Percentiles rank a stretch among this genome's conserved stretches.
Conservation (phyloP, 1,140 invertebrate species). For the Bombus pyrosoma region DNA sequence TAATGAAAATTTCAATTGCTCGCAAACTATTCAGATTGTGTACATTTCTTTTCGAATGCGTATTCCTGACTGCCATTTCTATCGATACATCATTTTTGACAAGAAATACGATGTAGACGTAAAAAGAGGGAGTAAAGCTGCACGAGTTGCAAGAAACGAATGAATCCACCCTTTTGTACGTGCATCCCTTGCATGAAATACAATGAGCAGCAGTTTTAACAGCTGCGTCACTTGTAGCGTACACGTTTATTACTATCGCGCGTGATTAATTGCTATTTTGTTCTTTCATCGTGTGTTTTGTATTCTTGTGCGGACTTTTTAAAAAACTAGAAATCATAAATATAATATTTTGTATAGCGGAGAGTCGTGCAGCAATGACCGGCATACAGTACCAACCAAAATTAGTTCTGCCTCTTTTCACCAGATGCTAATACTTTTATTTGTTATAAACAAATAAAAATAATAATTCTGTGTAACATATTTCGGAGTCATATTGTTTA, state of each 20-base stretch:
- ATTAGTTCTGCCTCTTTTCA: too few species aligned
- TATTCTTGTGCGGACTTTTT: not conserved
- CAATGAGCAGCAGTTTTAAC: conserved; percentile 39
- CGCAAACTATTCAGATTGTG: not conserved
- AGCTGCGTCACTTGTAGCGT: conserved; percentile 37
- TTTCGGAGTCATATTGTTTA: too few species aligned
- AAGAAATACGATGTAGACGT: conserved; percentile 7
- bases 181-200: not conserved
- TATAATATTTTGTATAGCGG: not conserved
- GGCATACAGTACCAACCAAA: too few species aligned
- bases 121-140: not conserved
- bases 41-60: not conserved
- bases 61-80: not conserved
- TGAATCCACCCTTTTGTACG: conserved; percentile 31
- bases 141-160: conserved; percentile 11
- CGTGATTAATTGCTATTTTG: conserved; percentile 11
- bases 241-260: conserved; percentile 37
- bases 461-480: too few species aligned
- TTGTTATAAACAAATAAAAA: too few species aligned
- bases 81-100: conserved; percentile 39
- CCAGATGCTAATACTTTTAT: too few species aligned
- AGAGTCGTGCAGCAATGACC: too few species aligned
- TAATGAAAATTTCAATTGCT: conserved; percentile 1
- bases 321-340: not conserved
- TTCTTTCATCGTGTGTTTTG: not conserved